Evolutionary conservation across 1,140 invertebrate genomes (phyloP).

Genomic region (Ridgeia piscesae): DNA sequence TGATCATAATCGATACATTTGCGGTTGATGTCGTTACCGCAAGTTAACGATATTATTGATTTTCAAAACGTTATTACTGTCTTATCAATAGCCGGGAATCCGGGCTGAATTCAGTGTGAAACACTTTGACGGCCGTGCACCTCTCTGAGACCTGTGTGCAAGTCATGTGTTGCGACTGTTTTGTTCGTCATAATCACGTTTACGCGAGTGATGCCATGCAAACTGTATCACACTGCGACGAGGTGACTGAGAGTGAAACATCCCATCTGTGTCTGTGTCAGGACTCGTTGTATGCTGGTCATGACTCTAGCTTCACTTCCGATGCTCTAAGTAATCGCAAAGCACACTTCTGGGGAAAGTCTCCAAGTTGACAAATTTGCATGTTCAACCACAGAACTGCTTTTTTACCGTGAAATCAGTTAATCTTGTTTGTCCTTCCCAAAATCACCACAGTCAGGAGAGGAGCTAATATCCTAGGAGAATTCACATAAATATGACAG

Average conservation of each 20-base stretch:
- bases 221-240: background rate
- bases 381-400: background rate
- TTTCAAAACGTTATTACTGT: background rate
- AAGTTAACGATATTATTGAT: background rate
- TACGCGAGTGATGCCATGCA: background rate
- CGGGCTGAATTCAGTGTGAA: background rate
- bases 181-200: background rate
- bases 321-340: background rate
- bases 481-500: background rate
- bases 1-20: background rate
- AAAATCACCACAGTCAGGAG: background rate
- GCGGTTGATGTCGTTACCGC: background rate
- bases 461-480: background rate
- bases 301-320: background rate
- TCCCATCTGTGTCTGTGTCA: background rate
- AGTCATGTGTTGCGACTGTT: background rate
- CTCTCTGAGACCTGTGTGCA: background rate
- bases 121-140: background rate
- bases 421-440: background rate
- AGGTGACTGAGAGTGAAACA: background rate
- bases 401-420: background rate
- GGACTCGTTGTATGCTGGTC: background rate
- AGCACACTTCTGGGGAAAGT: background rate
- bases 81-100: background rate
- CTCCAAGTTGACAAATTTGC: background rate